Conservation (phyloP, 2,113 vertebrate genomes). For the Phalacrocorax pelagicus region DNA sequence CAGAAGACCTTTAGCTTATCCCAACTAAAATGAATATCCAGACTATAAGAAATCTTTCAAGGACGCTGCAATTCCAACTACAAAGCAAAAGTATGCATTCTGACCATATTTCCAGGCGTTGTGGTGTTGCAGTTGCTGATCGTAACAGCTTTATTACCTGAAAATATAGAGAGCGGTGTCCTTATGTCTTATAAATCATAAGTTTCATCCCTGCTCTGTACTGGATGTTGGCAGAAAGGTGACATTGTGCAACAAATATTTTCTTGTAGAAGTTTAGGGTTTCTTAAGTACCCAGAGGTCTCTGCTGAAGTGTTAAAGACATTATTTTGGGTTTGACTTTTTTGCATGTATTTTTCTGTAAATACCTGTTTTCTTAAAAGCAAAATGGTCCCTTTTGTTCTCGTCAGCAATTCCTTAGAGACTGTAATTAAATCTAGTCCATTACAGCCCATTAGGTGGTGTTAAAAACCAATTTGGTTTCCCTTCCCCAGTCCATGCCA, state of each 20-base stretch:
- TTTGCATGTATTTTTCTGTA: background rate
- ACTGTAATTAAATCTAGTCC: slow-evolving; percentile 36
- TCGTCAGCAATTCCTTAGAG: slow-evolving; percentile 26
- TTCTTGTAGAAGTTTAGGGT: background rate
- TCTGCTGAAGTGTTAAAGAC: background rate
- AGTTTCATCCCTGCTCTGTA: background rate
- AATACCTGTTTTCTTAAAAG: slow-evolving; percentile 6
- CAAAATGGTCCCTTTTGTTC: background rate
- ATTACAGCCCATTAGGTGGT: slow-evolving; percentile 11
- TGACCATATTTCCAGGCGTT: background rate
- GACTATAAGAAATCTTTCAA: background rate
- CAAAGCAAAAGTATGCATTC: background rate
- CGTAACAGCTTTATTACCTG: background rate
- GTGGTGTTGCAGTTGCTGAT: background rate
- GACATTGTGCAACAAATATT: background rate
- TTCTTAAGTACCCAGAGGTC: background rate
- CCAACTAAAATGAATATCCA: background rate
- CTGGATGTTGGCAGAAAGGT: background rate
- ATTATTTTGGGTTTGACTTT: background rate
- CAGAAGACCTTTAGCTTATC: background rate
- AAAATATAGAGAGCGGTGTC: background rate
- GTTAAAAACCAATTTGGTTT: slow-evolving; percentile 43
- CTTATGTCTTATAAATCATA: background rate
- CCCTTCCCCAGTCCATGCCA: background rate
- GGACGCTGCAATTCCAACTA: background rate